Conservation (phyloP, 2,888 invertebrate species). For the Sympetrum striolatum region DNA sequence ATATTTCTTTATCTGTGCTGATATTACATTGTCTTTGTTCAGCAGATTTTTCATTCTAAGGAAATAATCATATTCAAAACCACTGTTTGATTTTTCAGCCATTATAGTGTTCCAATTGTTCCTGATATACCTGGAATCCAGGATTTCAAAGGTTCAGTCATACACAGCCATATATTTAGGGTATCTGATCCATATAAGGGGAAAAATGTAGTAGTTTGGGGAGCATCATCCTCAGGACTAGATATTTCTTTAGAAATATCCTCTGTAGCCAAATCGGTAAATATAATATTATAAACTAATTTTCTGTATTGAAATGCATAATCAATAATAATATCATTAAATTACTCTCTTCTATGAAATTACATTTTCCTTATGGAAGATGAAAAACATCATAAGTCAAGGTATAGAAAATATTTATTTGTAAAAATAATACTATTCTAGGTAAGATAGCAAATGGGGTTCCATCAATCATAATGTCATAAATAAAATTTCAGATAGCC, state of each 20-base stretch:
- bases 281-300: neutral
- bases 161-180: constrained; percentile 3
- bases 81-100: neutral
- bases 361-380: no score
- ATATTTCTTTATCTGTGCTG: no score
- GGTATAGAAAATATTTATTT: no score
- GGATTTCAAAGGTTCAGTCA: neutral
- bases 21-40: no score
- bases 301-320: neutral
- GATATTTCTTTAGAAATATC: constrained; percentile 32
- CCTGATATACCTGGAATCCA: constrained; percentile 11
- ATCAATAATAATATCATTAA: neutral
- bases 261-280: neutral
- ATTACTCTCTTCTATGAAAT: neutral
- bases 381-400: no score
- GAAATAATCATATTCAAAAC: no score
- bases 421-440: no score
- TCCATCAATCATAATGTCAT: no score
- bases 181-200: neutral
- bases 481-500: no score
- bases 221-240: constrained; percentile 8
- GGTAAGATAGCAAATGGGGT: no score
- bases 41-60: no score
- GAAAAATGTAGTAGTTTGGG: neutral
- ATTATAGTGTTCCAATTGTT: constrained; percentile 3